Evolutionary conservation across 2,888 invertebrate genomes (phyloP).

Genomic region (Syrista parreyssii): DNA sequence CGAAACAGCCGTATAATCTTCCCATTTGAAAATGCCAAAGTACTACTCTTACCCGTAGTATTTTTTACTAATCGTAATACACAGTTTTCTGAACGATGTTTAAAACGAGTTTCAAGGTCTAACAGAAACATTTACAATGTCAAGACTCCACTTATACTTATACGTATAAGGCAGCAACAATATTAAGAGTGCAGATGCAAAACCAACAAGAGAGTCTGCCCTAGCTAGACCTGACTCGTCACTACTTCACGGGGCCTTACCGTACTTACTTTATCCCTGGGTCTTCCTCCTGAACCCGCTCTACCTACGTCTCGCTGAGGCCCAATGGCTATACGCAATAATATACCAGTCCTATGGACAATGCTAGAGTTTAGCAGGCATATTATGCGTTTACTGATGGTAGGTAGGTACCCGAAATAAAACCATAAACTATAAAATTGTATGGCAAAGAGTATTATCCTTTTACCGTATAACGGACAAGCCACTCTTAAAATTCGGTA

Average conservation of each 20-base stretch:
- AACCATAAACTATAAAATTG: constrained; percentile 55
- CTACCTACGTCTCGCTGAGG: constrained; percentile 29
- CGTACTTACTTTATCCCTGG: background rate
- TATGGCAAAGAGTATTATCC: constrained; percentile 31
- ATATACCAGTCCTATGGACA: constrained; percentile 60
- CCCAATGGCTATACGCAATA: constrained; percentile 38
- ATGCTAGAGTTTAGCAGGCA: constrained; percentile 52
- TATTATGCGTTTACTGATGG: constrained; percentile 51
- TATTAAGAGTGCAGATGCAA: constrained; percentile 34
- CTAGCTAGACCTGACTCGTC: background rate
- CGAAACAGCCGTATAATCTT: background rate
- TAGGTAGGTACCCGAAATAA: constrained; percentile 52
- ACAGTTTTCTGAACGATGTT: background rate
- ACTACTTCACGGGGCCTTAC: background rate
- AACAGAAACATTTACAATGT: background rate
- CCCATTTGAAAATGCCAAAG: background rate
- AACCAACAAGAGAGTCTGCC: background rate
- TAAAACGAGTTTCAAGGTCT: background rate
- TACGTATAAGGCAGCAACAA: background rate
- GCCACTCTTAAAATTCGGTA: background rate
- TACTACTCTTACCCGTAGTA: background rate
- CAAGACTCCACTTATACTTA: background rate
- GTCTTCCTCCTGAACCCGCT: background rate
- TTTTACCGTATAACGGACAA: constrained; percentile 43
- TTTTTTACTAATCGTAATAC: background rate